Conservation (phyloP, 2,888 invertebrate species). For the Vesta saturnalis region DNA sequence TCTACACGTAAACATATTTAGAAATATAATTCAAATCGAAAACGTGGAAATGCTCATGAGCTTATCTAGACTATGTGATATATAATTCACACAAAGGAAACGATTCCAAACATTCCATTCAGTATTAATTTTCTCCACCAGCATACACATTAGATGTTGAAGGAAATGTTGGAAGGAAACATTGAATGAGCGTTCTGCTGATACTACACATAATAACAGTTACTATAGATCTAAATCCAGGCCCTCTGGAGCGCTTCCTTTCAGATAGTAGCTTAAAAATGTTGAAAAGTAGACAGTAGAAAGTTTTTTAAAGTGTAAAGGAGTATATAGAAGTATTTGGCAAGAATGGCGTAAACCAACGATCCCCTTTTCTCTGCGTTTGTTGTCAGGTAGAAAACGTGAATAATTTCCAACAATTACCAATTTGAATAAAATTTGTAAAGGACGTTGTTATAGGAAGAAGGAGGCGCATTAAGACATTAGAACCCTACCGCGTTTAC, state of each 20-base stretch:
- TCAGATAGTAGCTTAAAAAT: constrained; percentile 28
- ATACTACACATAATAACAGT: constrained; percentile 34
- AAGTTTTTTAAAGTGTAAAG: constrained; percentile 17
- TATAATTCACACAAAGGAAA: constrained; percentile 6
- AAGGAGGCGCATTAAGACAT: constrained; percentile 11
- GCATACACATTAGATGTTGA: constrained; percentile 12
- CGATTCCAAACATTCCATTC: constrained; percentile 11
- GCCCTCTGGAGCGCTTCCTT: constrained; percentile 43
- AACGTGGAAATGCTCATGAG: constrained; percentile 6
- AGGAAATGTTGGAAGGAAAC: constrained; percentile 27
- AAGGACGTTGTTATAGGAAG: background rate
- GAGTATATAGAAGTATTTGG: background rate
- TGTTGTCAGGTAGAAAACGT: background rate
- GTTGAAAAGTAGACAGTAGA: constrained; percentile 24
- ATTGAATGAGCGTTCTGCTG: constrained; percentile 18
- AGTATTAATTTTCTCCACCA: constrained; percentile 7
- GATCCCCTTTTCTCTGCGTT: no score
- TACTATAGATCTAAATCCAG: constrained; percentile 43
- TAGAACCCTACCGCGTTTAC: constrained; percentile 14
- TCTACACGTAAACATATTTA: background rate
- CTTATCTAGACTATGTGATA: background rate
- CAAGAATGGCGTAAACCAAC: no score
- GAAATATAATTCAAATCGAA: constrained; percentile 11
- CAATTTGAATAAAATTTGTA: constrained; percentile 7
- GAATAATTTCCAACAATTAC: constrained; percentile 2